Evolutionary conservation across 2,113 vertebrate species (phyloP).

Genomic region (Hemicordylus capensis): DNA sequence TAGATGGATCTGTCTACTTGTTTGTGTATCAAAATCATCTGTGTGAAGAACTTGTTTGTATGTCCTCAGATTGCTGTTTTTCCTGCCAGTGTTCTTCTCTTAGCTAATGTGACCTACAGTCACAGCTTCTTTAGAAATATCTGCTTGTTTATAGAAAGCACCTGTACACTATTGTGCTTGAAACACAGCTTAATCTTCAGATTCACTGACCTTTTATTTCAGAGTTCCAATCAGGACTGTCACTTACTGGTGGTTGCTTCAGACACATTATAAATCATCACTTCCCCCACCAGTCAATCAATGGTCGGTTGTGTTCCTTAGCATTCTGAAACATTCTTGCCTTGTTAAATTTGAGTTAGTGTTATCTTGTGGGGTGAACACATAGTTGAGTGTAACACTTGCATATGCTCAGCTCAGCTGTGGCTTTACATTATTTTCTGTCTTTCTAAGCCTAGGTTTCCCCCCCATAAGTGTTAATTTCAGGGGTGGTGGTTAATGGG

Average conservation of each 20-base stretch:
- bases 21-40: neutral
- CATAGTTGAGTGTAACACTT: neutral
- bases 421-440: neutral
- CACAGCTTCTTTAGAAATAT: slow-evolving; percentile 33
- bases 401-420: neutral
- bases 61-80: neutral
- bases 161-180: slow-evolving; percentile 24
- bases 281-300: slow-evolving; percentile 53
- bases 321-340: slow-evolving; percentile 41
- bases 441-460: neutral
- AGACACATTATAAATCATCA: slow-evolving; percentile 63
- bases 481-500: neutral
- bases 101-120: slow-evolving; percentile 20
- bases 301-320: slow-evolving; percentile 55
- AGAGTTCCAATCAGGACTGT: slow-evolving; percentile 47
- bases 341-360: slow-evolving; percentile 47
- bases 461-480: neutral
- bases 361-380: slow-evolving; percentile 17
- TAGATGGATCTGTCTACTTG: neutral
- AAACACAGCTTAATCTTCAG: slow-evolving; percentile 64
- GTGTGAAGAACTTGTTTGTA: neutral
- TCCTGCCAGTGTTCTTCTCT: slow-evolving; percentile 28
- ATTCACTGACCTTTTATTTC: slow-evolving; percentile 53
- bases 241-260: slow-evolving; percentile 64
- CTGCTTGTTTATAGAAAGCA: slow-evolving; percentile 23